Conservation (phyloP, 2,888 invertebrate species). For the Embidobia sp. region DNA sequence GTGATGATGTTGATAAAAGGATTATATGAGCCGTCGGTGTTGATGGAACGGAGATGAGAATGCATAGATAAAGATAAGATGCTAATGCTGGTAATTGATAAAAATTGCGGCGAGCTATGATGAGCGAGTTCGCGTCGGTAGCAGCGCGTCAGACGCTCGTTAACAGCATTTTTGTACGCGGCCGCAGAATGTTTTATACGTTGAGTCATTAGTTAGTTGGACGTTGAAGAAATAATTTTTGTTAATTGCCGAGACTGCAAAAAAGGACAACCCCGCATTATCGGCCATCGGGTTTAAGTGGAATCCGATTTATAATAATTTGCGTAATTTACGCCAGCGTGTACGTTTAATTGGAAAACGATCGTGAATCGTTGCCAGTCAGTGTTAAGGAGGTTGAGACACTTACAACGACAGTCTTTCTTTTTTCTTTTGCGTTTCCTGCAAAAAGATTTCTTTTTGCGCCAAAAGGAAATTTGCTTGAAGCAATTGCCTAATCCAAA, state of each 20-base stretch:
- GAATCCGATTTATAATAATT: conserved; percentile 54
- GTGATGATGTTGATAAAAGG: conserved; percentile 55
- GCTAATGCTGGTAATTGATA: conserved; percentile 60
- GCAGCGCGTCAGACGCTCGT: conserved; percentile 60
- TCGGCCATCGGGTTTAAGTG: conserved; percentile 46
- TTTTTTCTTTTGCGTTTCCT: no score
- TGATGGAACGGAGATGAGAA: conserved; percentile 62
- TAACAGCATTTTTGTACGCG: conserved; percentile 48
- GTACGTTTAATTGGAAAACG: conserved; percentile 37
- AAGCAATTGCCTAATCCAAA: no score
- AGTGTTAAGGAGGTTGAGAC: conserved; percentile 13
- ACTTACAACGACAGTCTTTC: no score
- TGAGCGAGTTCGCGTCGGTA: conserved; percentile 60
- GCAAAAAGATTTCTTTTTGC: no score
- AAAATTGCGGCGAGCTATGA: conserved; percentile 55
- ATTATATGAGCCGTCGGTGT: conserved; percentile 54
- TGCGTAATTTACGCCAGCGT: conserved; percentile 41
- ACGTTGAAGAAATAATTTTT: conserved; percentile 57
- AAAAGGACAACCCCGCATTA: conserved; percentile 36
- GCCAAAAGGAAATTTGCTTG: no score
- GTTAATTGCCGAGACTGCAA: conserved; percentile 42
- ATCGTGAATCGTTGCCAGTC: conserved; percentile 5
- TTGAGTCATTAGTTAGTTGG: conserved; percentile 52
- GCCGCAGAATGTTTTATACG: conserved; percentile 42
- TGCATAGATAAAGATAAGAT: conserved; percentile 62